These are phyloP conservation scores for Acleris emargana DNA, from an alignment of 2,888 invertebrate species.

Conservation along the genomic window DNA sequence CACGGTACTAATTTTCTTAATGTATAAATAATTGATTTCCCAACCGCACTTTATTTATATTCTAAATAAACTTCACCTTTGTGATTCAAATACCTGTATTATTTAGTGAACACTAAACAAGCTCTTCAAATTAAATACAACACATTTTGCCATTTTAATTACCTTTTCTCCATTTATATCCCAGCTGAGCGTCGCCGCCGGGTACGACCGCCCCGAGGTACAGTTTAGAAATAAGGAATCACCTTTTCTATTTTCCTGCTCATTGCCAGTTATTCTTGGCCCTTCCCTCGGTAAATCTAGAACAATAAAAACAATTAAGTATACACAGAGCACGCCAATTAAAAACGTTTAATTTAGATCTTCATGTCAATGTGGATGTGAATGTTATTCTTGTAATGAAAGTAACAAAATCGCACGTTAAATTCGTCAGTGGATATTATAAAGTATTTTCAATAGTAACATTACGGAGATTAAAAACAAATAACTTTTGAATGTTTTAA, in stretches of 20 bases:
- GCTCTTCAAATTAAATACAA: too few relatives aligned
- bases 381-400: not conserved
- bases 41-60: too few relatives aligned
- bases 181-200: conserved; percentile 90
- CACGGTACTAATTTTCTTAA: too few relatives aligned
- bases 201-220: conserved; percentile 90
- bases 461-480: too few relatives aligned
- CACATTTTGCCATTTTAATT: conserved; percentile 43
- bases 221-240: conserved; percentile 90
- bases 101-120: too few relatives aligned
- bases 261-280: conserved; percentile 89
- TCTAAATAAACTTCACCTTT: too few relatives aligned
- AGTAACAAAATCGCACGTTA: not conserved
- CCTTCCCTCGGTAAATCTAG: conserved; percentile 88
- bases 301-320: conserved; percentile 1
- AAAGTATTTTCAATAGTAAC: too few relatives aligned
- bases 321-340: not conserved
- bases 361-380: too few relatives aligned
- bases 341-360: not conserved
- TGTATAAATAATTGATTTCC: too few relatives aligned
- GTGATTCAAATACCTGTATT: too few relatives aligned
- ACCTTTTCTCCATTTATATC: conserved; percentile 91
- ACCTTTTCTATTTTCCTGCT: conserved; percentile 88
- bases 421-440: too few relatives aligned
- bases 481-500: too few relatives aligned